Conservation (phyloP, 2,113 vertebrate genomes). For the Formicarius rufipectus region DNA sequence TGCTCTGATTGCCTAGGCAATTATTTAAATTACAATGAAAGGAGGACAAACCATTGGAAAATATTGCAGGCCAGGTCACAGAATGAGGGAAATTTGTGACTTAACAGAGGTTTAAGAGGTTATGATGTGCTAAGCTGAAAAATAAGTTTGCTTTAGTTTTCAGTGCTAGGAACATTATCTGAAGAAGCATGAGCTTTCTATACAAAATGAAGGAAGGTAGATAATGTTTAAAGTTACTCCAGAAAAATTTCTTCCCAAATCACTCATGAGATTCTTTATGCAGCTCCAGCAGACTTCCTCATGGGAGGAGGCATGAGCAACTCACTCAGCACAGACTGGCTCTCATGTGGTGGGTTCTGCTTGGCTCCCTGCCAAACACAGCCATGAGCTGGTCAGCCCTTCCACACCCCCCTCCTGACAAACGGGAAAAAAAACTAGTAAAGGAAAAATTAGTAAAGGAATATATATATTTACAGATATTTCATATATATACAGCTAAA, state of each 20-base stretch:
- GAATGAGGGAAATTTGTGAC: neutral
- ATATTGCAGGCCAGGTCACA: neutral
- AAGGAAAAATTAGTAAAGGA: too few relatives aligned
- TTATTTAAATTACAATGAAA: conserved; percentile 8
- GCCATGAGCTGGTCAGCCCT: too few relatives aligned
- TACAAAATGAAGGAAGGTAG: neutral
- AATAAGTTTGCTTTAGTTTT: neutral
- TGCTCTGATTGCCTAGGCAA: neutral
- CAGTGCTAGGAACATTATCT: neutral
- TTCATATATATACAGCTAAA: too few relatives aligned
- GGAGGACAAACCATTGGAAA: neutral
- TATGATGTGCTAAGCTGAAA: neutral
- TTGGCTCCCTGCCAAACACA: too few relatives aligned
- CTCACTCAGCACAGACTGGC: neutral
- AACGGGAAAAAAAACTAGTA: too few relatives aligned
- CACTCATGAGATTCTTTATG: neutral
- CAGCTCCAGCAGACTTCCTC: neutral
- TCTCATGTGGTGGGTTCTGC: too few relatives aligned
- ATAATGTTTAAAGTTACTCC: neutral
- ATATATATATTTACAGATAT: too few relatives aligned
- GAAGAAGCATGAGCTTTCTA: neutral
- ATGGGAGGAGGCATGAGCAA: neutral
- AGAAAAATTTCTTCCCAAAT: neutral
- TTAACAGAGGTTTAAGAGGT: neutral
- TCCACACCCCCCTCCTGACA: too few relatives aligned